Evolutionary conservation across 2,113 vertebrate species (phyloP), one percentile per base, ranked within the genome.

Genomic region (Hydropotes inermis): DNA sequence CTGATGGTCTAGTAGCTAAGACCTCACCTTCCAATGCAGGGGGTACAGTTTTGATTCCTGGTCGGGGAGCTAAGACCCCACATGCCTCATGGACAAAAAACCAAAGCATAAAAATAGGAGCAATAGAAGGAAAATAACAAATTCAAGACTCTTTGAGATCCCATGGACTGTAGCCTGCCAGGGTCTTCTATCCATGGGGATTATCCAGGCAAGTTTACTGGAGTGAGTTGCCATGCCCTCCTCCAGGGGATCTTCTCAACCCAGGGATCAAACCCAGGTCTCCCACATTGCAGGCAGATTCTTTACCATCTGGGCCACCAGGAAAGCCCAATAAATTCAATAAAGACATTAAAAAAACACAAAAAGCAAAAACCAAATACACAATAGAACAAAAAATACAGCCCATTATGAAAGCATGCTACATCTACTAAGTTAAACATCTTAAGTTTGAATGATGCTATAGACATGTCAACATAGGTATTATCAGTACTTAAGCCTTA

Each of bases 81-180:
- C 23, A 43, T 43, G 7, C 7, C 70, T 43, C 39, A 76, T 23
- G 67, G 36, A 39, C 67, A 74, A 36, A 70, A 70, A 70, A 23
- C 0, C 10, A 74, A 36, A 39, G 39, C 4, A 74, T 11, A 39
- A 39, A 74, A 74, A 74, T 12, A 74, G n/a, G n/a, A 70, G n/a
- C n/a, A 74, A 39, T 1, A 13, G 67, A 74, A 74, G 5, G n/a
- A 74, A 70, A 70, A 70, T 12, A 39, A 70, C 19, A 70, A 39
- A 39, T 13, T 74, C 19, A 70, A 70, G 64, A 39, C n/a, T 36
- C n/a, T 70, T 36, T 70, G n/a, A 0, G 5, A 39, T 19, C 9
- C 10, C 19, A 39, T 39, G n/a, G 67, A 39, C n/a, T 12, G 3
- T 23, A 23, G n/a, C n/a, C 67, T 1, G 0, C 67, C 67, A 39